Evolutionary conservation across 2,797 vertebrate species (phyloP).

Genomic region (Cephalopachus bancanus): DNA sequence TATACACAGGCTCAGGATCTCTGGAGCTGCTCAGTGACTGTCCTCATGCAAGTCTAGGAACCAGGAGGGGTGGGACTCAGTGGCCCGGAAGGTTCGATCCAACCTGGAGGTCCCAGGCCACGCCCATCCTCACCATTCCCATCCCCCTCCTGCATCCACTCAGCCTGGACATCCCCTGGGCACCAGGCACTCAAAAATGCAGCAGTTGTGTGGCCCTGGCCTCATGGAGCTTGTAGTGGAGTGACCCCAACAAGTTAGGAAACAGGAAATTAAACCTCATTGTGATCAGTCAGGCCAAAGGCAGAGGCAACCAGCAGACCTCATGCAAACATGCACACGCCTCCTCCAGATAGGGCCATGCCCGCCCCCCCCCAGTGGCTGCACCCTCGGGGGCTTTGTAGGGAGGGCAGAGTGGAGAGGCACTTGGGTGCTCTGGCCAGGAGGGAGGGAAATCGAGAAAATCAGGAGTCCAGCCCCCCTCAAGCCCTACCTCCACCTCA

Average conservation of each 20-base stretch:
- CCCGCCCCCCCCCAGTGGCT: not conserved
- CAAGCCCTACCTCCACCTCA: accelerated
- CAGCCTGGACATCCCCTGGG: not conserved
- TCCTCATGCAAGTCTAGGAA: not conserved
- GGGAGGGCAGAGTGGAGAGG: not conserved
- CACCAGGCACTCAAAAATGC: not conserved
- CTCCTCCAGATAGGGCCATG: not conserved
- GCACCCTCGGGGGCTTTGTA: not conserved
- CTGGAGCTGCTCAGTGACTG: not conserved
- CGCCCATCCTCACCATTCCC: not conserved
- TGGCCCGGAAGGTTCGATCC: not conserved
- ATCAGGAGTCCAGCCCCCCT: not conserved
- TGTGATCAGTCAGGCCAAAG: not conserved
- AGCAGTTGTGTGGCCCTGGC: not conserved
- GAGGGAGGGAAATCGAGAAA: not conserved
- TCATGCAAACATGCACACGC: not conserved
- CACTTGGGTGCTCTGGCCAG: not conserved
- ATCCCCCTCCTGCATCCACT: not conserved
- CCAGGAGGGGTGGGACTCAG: not conserved
- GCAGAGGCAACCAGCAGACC: not conserved
- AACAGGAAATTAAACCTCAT: not conserved
- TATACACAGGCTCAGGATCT: not conserved
- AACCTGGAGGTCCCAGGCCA: not conserved
- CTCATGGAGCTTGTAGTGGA: not conserved
- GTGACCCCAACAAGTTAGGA: not conserved